Base-by-base conservation (phyloP, 2,113 vertebrate genomes). In the human region DNA sequence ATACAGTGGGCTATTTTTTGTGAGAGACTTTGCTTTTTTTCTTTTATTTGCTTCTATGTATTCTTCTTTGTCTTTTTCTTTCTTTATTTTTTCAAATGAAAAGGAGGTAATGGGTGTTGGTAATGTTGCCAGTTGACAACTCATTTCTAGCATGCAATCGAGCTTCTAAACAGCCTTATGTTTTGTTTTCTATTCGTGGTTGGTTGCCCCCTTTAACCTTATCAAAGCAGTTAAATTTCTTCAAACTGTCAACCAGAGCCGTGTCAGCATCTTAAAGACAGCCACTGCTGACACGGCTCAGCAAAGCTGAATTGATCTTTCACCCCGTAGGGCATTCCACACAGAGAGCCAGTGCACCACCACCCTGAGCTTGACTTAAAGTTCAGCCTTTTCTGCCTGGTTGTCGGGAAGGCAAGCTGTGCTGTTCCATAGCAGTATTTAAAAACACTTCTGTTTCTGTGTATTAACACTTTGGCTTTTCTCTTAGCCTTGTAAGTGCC, bases 161-260 rank as follows among this genome's bases (percentile, higher is more conserved):
- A 82, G 92, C 96, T 98, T 98, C 97, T 97, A 98, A 98, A 90
- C 83, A 88, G 86, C 43, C 61, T 83, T 98, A 95, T 97, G 81
- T 95, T 98, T 98, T 98, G 87, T 93, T 99, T 98, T 97, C 95
- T 97, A 0, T 98, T 98, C 38, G 93, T 97, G 96, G 93, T 97
- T 97, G 90, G 73, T 79, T 98, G 98, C 96, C 81, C 88, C 94
- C 95, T 98, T 98, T 98, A 98, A 98, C 98, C 98, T 99, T 99
- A 98, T 99, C 98, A 99, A 98, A 98, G 96, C 96, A 97, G 98
- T 97, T 98, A 98, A 97, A 98, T 98, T 98, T 98, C 97, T 98
- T 97, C 97, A 98, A 93, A 96, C 94, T 98, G 98, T 98, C 96
- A 98, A 98, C 98, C 95, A 97, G 88, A 98, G 87, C 97, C 96